phyloP scores from a whole-genome alignment of 2,888 invertebrate species.

The Aphidius colemani region DNA sequence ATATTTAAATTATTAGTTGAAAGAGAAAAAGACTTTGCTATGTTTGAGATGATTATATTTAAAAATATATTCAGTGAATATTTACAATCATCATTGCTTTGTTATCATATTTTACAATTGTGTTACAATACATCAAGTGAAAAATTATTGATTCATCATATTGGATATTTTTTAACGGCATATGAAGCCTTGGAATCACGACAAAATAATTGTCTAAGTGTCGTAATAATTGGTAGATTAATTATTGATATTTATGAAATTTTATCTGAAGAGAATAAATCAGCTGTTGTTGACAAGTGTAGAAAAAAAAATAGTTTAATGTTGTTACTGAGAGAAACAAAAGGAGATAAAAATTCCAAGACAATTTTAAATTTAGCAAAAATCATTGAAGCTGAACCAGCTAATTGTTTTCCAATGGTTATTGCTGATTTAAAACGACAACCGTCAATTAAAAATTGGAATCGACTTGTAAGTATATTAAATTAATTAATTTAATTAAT shows the following conservation, averaged over 20 bases:
- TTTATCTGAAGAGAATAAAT: slow-evolving; percentile 36
- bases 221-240: slow-evolving; percentile 44
- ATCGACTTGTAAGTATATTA: slow-evolving; percentile 39
- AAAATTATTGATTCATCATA: slow-evolving; percentile 44
- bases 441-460: slow-evolving; percentile 41
- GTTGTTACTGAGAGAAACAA: slow-evolving; percentile 31
- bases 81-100: slow-evolving; percentile 48
- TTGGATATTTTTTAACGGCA: slow-evolving; percentile 46
- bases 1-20: slow-evolving; percentile 42
- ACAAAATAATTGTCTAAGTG: slow-evolving; percentile 39
- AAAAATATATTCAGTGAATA: slow-evolving; percentile 47
- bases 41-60: slow-evolving; percentile 43
- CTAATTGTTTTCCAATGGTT: slow-evolving; percentile 10
- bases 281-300: slow-evolving; percentile 33
- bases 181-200: slow-evolving; percentile 41
- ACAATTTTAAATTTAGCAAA: slow-evolving; percentile 29
- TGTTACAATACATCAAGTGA: slow-evolving; percentile 36
- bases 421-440: slow-evolving; percentile 30
- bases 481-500: background rate
- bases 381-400: slow-evolving; percentile 10
- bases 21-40: slow-evolving; percentile 40
- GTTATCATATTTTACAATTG: slow-evolving; percentile 51
- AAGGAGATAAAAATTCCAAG: slow-evolving; percentile 30
- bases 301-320: slow-evolving; percentile 23
- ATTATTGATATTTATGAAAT: slow-evolving; percentile 39